Percentiles rank a stretch among this genome's conserved stretches.
Conservation (phyloP, 2,888 invertebrate genomes). For the Plagodis pulveraria region DNA sequence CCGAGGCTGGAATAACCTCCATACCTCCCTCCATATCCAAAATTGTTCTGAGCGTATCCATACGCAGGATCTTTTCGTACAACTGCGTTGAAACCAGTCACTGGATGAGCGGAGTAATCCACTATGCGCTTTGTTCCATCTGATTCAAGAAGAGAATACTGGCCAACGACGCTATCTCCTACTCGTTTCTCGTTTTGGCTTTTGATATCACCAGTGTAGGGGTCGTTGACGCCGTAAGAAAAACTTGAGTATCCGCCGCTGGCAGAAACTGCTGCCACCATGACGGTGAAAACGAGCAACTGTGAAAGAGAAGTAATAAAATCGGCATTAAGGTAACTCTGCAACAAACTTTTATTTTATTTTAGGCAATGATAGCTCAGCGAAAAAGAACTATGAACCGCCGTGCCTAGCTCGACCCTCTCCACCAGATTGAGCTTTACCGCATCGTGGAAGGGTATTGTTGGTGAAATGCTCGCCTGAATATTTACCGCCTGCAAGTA, state of each 20-base stretch:
- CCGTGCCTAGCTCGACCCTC: no score
- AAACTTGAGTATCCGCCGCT: conserved; percentile 68
- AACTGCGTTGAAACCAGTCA: conserved; percentile 79
- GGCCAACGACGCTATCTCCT: conserved; percentile 78
- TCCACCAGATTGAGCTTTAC: no score
- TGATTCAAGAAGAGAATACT: conserved; percentile 77
- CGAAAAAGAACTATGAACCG: no score
- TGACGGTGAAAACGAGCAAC: conserved; percentile 53
- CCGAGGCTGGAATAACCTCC: conserved; percentile 7
- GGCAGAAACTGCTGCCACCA: conserved; percentile 53
- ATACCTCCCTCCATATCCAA: conserved; percentile 15
- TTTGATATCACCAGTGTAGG: conserved; percentile 79
- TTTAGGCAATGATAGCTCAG: no score
- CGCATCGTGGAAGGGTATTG: no score
- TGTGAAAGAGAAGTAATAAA: conserved; percentile 51
- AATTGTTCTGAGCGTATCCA: conserved; percentile 22
- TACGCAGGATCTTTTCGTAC: conserved; percentile 65
- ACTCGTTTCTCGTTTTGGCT: conserved; percentile 76
- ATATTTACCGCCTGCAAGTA: no score
- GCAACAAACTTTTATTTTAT: no score
- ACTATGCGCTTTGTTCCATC: conserved; percentile 79
- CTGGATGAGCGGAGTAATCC: conserved; percentile 75
- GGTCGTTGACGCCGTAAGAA: conserved; percentile 81
- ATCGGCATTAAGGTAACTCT: no score
- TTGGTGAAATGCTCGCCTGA: no score